Evolutionary conservation across 2,888 invertebrate species (phyloP).

Genomic region (Coleophora deauratella): DNA sequence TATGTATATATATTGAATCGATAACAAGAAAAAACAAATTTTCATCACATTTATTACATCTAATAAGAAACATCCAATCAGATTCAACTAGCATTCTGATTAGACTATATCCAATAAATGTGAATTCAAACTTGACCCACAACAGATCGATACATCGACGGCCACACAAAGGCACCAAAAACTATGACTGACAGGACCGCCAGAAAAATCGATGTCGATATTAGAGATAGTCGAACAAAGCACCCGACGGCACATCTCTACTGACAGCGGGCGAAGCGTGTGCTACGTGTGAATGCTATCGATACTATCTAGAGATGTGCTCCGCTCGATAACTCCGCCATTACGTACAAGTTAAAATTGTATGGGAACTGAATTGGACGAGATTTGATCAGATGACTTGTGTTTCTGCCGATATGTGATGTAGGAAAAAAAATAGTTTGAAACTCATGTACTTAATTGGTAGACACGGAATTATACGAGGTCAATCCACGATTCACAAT

Average conservation of each 20-base stretch:
- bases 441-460: background rate
- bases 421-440: constrained; percentile 8
- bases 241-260: constrained; percentile 62
- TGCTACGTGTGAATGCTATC: constrained; percentile 73
- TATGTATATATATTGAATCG: too few relatives aligned
- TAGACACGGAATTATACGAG: background rate
- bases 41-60: too few relatives aligned
- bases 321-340: constrained; percentile 54
- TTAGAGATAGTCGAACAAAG: constrained; percentile 63
- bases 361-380: constrained; percentile 46
- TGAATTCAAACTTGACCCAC: constrained; percentile 18
- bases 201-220: constrained; percentile 50
- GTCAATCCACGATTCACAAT: too few relatives aligned
- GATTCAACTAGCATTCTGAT: too few relatives aligned
- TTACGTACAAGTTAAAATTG: constrained; percentile 52
- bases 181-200: constrained; percentile 72
- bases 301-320: constrained; percentile 59
- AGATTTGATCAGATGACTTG: constrained; percentile 35
- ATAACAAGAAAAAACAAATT: constrained; percentile 1
- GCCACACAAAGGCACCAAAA: constrained; percentile 55
- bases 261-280: constrained; percentile 64
- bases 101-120: too few relatives aligned
- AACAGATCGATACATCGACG: constrained; percentile 50
- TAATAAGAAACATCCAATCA: background rate
- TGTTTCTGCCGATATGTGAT: constrained; percentile 5